Conservation (phyloP, 2,113 vertebrate species). For the Hyperoodon ampullatus region DNA sequence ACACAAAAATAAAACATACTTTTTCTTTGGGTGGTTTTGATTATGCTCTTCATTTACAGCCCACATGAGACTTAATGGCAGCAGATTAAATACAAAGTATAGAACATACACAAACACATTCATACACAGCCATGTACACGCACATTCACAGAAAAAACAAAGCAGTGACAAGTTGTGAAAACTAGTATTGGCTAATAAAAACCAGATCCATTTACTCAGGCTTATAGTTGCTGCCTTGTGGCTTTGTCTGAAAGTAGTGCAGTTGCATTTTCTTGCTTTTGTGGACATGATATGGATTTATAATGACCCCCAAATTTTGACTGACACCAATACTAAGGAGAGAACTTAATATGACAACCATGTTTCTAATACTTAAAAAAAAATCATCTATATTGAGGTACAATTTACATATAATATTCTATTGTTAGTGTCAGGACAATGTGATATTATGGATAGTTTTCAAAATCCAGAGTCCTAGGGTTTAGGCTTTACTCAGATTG, state of each 20-base stretch:
- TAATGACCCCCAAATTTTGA: slow-evolving; percentile 49
- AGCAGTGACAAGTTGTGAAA: slow-evolving; percentile 64
- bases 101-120: background rate
- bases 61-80: slow-evolving; percentile 17
- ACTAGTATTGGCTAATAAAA: slow-evolving; percentile 62
- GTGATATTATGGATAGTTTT: background rate
- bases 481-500: background rate
- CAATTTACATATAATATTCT: slow-evolving; percentile 17
- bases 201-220: background rate
- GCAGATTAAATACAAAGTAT: background rate
- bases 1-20: background rate
- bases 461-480: background rate
- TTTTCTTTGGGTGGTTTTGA: slow-evolving; percentile 35
- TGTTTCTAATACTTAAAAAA: background rate
- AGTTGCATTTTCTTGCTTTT: slow-evolving; percentile 57
- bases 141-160: slow-evolving; percentile 49
- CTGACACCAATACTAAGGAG: background rate
- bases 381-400: background rate
- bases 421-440: background rate
- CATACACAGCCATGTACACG: background rate
- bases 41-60: slow-evolving; percentile 58
- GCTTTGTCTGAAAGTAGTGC: background rate
- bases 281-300: background rate
- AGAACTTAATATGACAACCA: background rate
- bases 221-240: background rate